Evolutionary conservation across 2,888 invertebrate genomes (phyloP), one percentile per base, ranked within the genome.

Genomic region (Vanessa cardui): DNA sequence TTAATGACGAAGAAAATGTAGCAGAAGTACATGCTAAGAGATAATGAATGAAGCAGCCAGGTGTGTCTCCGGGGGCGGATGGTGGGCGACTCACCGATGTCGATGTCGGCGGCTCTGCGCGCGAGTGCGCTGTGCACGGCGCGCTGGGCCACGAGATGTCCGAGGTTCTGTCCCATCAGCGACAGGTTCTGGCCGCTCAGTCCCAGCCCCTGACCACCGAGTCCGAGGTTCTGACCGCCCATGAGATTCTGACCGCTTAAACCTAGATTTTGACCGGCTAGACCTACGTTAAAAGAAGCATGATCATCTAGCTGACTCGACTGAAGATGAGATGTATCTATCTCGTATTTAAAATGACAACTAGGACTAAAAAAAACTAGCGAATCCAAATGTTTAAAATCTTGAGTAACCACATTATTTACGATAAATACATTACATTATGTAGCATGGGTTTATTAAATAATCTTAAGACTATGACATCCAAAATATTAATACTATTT

Each of bases 121-220:
- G 88, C 88, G 58, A 90, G 74, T 62, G 90, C 90, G 63, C 92
- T 88, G 60, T 93, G 92, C 72, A 93, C 93, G n/a, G 81, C 80
- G 2, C 91, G 72, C 66, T 88, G 89, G 15, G 91, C 89, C 71
- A 87, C 87, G 60, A 87, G 79, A 74, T 88, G 89, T 1, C 88
- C 88, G n/a, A 91, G 76, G 70, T 81, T 81, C 76, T 81, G 83
- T 61, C 86, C 87, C 80, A 90, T 86, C 52, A 90, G 82, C 6
- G 84, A 84, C 58, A 90, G 76, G 72, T 85, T 87, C 75, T 84
- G 88, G 26, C 84, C 86, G 50, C 73, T 79, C 21, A 88, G 81
- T 73, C 79, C 83, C 26, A 87, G 80, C 76, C 84, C 84, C 79
- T 84, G 87, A 12, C 82, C 83, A 18, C 78, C 78, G 39, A 86